A percentile compares a stretch with the other conserved stretches of the same genome.
Conservation (phyloP, 1,140 invertebrate genomes). For the Teleopsis dalmanni region DNA sequence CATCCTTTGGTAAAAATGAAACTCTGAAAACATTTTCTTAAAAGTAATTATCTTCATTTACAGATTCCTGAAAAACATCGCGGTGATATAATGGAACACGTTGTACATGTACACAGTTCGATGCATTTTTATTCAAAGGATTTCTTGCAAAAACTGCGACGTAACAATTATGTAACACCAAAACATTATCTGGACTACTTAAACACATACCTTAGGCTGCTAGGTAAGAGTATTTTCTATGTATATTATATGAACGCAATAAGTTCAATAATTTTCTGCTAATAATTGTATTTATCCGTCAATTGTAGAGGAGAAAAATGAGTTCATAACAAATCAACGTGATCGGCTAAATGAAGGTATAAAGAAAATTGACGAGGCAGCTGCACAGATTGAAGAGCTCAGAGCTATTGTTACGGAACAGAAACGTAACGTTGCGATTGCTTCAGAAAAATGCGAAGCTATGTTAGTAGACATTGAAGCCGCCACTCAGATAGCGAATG, state of each 20-base stretch:
- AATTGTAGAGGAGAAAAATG: slow-evolving; percentile 42
- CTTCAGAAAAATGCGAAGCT: slow-evolving; percentile 35
- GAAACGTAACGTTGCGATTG: slow-evolving; percentile 36
- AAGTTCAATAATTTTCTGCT: background rate
- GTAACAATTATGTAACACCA: slow-evolving; percentile 80
- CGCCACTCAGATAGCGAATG: slow-evolving; percentile 58
- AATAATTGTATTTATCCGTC: background rate
- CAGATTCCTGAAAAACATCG: slow-evolving; percentile 58
- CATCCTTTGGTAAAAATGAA: slow-evolving; percentile 24
- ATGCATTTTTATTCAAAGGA: slow-evolving; percentile 64
- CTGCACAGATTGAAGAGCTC: slow-evolving; percentile 38
- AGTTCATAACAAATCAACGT: slow-evolving; percentile 44
- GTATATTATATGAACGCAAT: background rate
- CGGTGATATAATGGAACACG: slow-evolving; percentile 65
- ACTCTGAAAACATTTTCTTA: slow-evolving; percentile 7
- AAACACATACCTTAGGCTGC: slow-evolving; percentile 63
- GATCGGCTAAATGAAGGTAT: slow-evolving; percentile 44
- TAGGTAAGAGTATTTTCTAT: slow-evolving; percentile 51
- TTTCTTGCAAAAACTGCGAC: slow-evolving; percentile 60
- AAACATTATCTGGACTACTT: slow-evolving; percentile 86
- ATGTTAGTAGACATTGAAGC: slow-evolving; percentile 39
- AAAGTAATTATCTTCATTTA: no score
- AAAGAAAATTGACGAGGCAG: slow-evolving; percentile 41
- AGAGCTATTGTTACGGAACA: slow-evolving; percentile 39
- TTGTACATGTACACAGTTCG: slow-evolving; percentile 73